Evolutionary conservation across 2,113 vertebrate species (phyloP).

Genomic region (Cryptomyrus ogoouensis): DNA sequence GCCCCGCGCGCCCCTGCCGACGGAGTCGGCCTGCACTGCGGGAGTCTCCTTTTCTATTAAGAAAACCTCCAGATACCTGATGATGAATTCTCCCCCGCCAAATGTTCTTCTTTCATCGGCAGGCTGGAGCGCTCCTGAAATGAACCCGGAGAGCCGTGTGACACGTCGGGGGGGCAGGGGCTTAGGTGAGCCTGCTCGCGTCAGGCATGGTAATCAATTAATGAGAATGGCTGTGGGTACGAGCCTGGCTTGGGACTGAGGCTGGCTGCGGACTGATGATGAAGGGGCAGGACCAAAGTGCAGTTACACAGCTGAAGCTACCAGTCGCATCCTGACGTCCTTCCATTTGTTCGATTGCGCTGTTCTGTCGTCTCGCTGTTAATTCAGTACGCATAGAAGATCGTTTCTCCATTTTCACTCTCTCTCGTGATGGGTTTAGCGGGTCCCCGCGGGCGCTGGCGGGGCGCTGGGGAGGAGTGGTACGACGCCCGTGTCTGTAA

Average conservation of each 20-base stretch:
- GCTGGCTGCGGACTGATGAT: constrained; percentile 40
- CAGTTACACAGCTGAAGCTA: neutral
- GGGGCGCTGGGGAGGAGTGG: neutral
- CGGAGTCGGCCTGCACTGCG: constrained; percentile 91
- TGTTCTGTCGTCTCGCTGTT: neutral
- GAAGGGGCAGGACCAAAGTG: neutral
- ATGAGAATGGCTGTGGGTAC: constrained; percentile 79
- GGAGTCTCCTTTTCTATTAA: constrained; percentile 99
- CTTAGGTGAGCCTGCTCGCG: constrained; percentile 68
- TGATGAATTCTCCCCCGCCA: constrained; percentile 99
- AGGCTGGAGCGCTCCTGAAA: constrained; percentile 98
- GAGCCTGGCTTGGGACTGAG: constrained; percentile 64
- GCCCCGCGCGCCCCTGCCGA: constrained; percentile 91
- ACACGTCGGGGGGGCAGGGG: constrained; percentile 67
- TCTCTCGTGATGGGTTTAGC: constrained; percentile 54
- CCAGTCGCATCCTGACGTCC: neutral
- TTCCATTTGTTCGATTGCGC: neutral
- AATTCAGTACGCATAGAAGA: neutral
- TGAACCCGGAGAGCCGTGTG: constrained; percentile 92
- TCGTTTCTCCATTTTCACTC: neutral
- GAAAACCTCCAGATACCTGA: constrained; percentile 99
- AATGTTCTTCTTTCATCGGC: constrained; percentile 95
- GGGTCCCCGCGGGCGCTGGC: constrained; percentile 40
- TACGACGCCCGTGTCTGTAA: neutral
- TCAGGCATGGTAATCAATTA: constrained; percentile 81